A percentile compares a stretch with the other conserved stretches of the same genome.
Evolutionary conservation across 2,888 invertebrate species (phyloP).

Genomic region (Fissipunctia ypsillon): DNA sequence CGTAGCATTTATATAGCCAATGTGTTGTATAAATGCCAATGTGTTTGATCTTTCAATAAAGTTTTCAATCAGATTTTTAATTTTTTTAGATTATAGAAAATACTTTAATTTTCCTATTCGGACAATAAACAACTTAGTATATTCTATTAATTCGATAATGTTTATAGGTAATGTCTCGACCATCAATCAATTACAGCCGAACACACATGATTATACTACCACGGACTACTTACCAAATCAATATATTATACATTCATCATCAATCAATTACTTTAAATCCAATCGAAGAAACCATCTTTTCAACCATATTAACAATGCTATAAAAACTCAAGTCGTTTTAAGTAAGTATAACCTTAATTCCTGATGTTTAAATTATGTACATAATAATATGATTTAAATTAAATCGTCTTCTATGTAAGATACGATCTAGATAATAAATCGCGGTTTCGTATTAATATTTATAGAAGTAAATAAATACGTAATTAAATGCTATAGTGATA

Average conservation of each 20-base stretch:
- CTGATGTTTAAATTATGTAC: slow-evolving; percentile 51
- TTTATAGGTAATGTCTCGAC: slow-evolving; percentile 16
- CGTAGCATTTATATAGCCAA: not conserved
- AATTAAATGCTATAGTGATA: slow-evolving; percentile 41
- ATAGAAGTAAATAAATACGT: slow-evolving; percentile 58
- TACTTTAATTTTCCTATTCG: not conserved
- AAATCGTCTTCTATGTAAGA: slow-evolving; percentile 43
- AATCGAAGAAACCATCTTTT: slow-evolving; percentile 23
- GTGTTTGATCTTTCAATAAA: too few relatives aligned
- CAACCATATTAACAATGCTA: slow-evolving; percentile 7
- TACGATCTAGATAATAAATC: slow-evolving; percentile 59
- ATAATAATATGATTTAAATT: slow-evolving; percentile 58
- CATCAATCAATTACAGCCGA: slow-evolving; percentile 41
- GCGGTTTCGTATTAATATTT: slow-evolving; percentile 43
- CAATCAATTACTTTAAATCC: slow-evolving; percentile 40
- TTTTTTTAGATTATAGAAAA: not conserved
- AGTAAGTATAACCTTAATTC: slow-evolving; percentile 42
- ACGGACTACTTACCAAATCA: slow-evolving; percentile 30
- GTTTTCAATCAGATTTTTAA: too few relatives aligned
- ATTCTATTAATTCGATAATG: slow-evolving; percentile 44
- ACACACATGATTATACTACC: slow-evolving; percentile 16
- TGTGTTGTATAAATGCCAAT: too few relatives aligned
- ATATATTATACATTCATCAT: slow-evolving; percentile 45
- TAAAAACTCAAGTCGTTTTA: slow-evolving; percentile 35
- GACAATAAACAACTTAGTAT: slow-evolving; percentile 1